phyloP scores from a whole-genome alignment of 2,113 vertebrate genomes.

The Etia nguti region DNA sequence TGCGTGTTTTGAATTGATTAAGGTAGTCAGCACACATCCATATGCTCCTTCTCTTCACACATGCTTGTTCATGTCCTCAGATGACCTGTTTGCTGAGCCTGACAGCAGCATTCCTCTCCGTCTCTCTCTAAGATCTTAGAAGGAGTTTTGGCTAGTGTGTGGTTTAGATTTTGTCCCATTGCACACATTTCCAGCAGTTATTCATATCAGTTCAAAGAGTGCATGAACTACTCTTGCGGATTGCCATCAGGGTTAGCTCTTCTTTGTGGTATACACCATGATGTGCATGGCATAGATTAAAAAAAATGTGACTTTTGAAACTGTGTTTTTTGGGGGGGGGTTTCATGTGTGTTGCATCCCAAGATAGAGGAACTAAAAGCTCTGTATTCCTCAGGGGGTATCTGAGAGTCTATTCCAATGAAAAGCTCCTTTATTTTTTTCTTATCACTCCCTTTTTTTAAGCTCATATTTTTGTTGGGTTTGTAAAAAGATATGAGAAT shows the following conservation, averaged over 20 bases:
- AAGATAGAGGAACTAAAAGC: slow-evolving; percentile 9
- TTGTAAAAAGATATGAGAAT: slow-evolving; percentile 43
- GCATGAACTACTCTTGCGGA: background rate
- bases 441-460: background rate
- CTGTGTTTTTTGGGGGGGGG: background rate
- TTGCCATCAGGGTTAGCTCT: background rate
- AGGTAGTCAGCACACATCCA: slow-evolving; percentile 29
- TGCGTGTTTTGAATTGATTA: slow-evolving; percentile 32
- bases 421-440: slow-evolving; percentile 19
- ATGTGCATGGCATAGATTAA: background rate
- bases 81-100: slow-evolving; percentile 13
- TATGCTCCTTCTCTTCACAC: slow-evolving; percentile 9
- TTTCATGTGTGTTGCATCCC: background rate
- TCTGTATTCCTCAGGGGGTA: slow-evolving; percentile 12
- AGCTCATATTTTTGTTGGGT: slow-evolving; percentile 41
- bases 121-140: slow-evolving; percentile 26
- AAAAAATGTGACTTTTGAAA: background rate
- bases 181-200: background rate
- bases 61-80: slow-evolving; percentile 11
- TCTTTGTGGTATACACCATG: background rate
- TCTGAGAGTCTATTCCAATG: slow-evolving; percentile 25
- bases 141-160: background rate
- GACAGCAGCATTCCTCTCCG: slow-evolving; percentile 13
- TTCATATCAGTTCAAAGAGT: background rate
- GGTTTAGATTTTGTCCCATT: slow-evolving; percentile 27